Base-by-base conservation (phyloP, 1,140 invertebrate genomes). In the Drosophila pruinosa region DNA sequence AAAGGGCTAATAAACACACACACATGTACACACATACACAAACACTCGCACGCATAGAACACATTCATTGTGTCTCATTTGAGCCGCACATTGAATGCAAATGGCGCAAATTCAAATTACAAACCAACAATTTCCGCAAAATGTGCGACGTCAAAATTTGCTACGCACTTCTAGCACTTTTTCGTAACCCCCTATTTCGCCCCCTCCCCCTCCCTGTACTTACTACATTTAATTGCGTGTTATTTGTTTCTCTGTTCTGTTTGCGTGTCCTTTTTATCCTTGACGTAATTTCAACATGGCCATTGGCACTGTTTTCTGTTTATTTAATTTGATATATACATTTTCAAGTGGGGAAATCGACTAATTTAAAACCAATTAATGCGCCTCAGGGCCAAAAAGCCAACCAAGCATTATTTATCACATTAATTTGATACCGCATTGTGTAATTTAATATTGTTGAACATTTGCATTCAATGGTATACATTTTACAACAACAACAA, bases 71-170 rank as follows among this genome's bases (percentile, higher is more conserved):
- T 81, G 74, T 82, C 61, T 71, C 70, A 82, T 78, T 78, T 70
- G 59, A 43, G 54, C 39, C 39, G 22, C 62, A 53, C 71, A 74
- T 77, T 74, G 70, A 77, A 74, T 74, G 65, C 64, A 82, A 82
- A 82, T 71, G 71, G 71, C 58, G 61, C 65, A 78, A 82, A 82
- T 75, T 72, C 53, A 80, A 75, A 82, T 72, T 78, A 81, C 53
- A 82, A 82, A 75, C 64, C 73, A 76, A 81, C 78, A 76, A 76
- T 69, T 80, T 81, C 77, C 72, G 63, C 72, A 69, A 79, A 79
- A 80, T 80, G 45, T 65, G 54, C 48, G 54, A 36, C 47, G 43
- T 64, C 26, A 53, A 69, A n/a, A 63, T 75, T 75, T 59, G 43
- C 57, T 74, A 64, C 22, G 39, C 56, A 34, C 39, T 56, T 28